These are phyloP conservation scores for Platyscapa corneri DNA, from an alignment of 1,140 invertebrate species.

Conservation along the genomic window DNA sequence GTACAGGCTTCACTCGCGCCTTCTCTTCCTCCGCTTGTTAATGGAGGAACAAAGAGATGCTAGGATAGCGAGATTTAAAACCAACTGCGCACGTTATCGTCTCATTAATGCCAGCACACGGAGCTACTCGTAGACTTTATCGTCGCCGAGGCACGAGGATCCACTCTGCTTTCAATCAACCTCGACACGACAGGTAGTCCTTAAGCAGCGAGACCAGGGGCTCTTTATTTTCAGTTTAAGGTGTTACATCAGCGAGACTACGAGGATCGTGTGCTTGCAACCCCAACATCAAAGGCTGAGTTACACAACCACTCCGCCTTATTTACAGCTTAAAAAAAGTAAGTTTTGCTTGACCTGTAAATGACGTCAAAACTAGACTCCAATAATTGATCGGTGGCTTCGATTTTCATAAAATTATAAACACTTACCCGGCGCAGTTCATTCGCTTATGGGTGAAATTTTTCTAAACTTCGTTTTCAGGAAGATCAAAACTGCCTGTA, in stretches of 20 bases:
- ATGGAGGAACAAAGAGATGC: slow-evolving; percentile 26
- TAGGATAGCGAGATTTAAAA: slow-evolving; percentile 36
- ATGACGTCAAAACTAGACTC: too few relatives aligned
- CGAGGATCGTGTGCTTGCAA: too few relatives aligned
- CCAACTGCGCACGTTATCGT: neutral
- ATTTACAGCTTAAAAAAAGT: neutral
- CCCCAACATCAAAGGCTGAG: too few relatives aligned
- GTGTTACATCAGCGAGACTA: too few relatives aligned
- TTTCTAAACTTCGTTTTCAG: too few relatives aligned
- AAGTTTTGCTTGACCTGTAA: neutral
- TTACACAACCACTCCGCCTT: neutral
- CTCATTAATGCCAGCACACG: slow-evolving; percentile 37
- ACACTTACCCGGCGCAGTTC: neutral
- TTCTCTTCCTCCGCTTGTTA: neutral
- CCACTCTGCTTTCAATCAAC: neutral
- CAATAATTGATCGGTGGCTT: neutral
- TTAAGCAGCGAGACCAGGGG: neutral
- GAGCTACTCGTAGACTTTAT: neutral
- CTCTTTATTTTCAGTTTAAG: neutral
- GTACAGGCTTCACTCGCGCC: neutral
- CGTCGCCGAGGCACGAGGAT: neutral
- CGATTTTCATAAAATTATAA: neutral
- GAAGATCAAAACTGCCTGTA: too few relatives aligned
- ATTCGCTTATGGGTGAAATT: too few relatives aligned
- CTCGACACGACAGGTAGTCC: neutral